Percentiles rank a stretch among this genome's conserved stretches.
Evolutionary conservation across 2,888 invertebrate species (phyloP).

Genomic region (Dicranocentrus wangi): DNA sequence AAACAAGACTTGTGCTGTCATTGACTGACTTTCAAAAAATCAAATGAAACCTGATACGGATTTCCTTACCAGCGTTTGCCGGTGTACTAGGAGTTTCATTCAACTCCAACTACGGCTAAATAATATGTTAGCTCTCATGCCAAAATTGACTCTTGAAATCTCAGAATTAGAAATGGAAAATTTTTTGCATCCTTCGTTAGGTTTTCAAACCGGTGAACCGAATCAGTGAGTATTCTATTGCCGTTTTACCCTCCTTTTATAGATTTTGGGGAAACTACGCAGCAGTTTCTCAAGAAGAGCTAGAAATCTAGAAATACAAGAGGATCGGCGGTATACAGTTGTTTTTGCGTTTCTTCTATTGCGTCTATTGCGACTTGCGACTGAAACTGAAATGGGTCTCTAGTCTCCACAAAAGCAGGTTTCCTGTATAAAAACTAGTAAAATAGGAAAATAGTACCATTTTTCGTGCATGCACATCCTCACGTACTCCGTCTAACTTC

Average conservation of each 20-base stretch:
- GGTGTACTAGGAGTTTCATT: too few species aligned
- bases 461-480: conserved; percentile 1
- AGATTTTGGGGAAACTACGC: neutral
- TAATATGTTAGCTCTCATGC: neutral
- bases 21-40: too few species aligned
- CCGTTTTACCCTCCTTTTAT: too few species aligned
- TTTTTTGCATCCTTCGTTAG: neutral
- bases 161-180: neutral
- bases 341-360: neutral
- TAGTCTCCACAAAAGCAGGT: neutral
- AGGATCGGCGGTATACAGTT: neutral
- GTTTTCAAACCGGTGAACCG: too few species aligned
- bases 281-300: conserved; percentile 1
- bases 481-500: conserved; percentile 28
- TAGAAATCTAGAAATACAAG: neutral
- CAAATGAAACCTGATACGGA: too few species aligned
- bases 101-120: too few species aligned
- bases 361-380: neutral
- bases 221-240: too few species aligned
- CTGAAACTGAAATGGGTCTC: neutral
- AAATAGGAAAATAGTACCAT: neutral
- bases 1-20: too few species aligned
- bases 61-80: too few species aligned
- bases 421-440: neutral
- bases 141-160: neutral